These are phyloP conservation scores for Phataginus tetradactyla DNA, from an alignment of 2,797 vertebrate genomes.

Conservation along the genomic window DNA sequence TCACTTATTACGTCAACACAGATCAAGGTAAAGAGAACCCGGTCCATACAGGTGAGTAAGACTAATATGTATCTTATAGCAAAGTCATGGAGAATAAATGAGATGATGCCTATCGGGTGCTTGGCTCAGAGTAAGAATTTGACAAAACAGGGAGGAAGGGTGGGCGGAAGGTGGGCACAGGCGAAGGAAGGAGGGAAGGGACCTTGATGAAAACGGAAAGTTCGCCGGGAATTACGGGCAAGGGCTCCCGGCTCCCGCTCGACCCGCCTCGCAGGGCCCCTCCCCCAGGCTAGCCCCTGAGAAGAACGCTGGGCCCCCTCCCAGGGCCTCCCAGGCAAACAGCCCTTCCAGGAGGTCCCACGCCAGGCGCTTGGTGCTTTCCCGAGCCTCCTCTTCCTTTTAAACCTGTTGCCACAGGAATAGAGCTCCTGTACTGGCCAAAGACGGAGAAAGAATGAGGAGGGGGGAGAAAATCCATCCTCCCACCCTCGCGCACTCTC, in stretches of 20 bases:
- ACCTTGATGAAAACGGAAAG: not conserved
- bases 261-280: not conserved
- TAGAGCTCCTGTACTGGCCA: constrained; percentile 51
- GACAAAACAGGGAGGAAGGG: not conserved
- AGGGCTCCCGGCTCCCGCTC: not conserved
- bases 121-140: not conserved
- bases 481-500: constrained; percentile 46
- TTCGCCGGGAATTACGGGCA: not conserved
- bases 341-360: not conserved
- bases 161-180: too few species aligned
- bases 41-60: not conserved
- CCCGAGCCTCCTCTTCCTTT: not conserved
- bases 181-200: fast-evolving
- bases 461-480: not conserved
- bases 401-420: constrained; percentile 50
- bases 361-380: not conserved
- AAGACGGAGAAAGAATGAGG: constrained; percentile 40
- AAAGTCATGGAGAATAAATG: not conserved
- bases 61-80: not conserved
- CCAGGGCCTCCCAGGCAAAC: not conserved
- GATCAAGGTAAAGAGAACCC: not conserved
- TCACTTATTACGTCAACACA: not conserved
- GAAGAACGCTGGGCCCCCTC: not conserved
- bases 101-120: not conserved
- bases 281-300: not conserved